These are phyloP conservation scores for Epinephelus lanceolatus DNA, from an alignment of 2,113 vertebrate species.

Conservation along the genomic window DNA sequence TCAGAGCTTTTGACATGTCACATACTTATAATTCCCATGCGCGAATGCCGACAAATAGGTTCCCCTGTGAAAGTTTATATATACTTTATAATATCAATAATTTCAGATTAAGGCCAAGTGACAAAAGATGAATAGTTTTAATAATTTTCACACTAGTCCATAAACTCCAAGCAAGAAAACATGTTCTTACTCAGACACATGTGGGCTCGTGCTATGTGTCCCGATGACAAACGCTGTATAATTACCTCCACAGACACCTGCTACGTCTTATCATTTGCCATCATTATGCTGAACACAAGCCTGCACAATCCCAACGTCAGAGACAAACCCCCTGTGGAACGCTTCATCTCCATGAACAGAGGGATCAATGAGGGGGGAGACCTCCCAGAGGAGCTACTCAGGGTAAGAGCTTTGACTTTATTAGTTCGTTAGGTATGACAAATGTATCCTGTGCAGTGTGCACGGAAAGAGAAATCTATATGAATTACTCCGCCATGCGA, in stretches of 20 bases:
- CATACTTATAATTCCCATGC: too few relatives aligned
- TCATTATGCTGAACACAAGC: constrained; percentile 99
- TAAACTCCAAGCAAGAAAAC: neutral
- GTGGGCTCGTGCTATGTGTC: neutral
- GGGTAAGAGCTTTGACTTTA: constrained; percentile 83
- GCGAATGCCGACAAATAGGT: too few relatives aligned
- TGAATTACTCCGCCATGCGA: neutral
- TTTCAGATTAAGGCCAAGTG: neutral
- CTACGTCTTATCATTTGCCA: constrained; percentile 96
- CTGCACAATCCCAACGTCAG: constrained; percentile 98
- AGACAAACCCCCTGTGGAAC: constrained; percentile 96
- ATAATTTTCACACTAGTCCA: neutral
- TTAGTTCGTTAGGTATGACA: constrained; percentile 39
- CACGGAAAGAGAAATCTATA: neutral
- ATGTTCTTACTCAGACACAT: neutral
- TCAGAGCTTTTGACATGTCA: too few relatives aligned
- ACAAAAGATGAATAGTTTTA: neutral
- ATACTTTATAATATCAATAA: neutral
- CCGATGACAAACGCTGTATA: constrained; percentile 29
- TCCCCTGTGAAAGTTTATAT: too few relatives aligned
- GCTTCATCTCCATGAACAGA: constrained; percentile 99
- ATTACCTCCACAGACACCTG: constrained; percentile 90
- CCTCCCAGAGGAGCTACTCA: constrained; percentile 95
- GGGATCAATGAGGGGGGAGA: constrained; percentile 98
- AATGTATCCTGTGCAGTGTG: neutral